Conservation (phyloP, 2,113 vertebrate species). For the Microcebus murinus region DNA sequence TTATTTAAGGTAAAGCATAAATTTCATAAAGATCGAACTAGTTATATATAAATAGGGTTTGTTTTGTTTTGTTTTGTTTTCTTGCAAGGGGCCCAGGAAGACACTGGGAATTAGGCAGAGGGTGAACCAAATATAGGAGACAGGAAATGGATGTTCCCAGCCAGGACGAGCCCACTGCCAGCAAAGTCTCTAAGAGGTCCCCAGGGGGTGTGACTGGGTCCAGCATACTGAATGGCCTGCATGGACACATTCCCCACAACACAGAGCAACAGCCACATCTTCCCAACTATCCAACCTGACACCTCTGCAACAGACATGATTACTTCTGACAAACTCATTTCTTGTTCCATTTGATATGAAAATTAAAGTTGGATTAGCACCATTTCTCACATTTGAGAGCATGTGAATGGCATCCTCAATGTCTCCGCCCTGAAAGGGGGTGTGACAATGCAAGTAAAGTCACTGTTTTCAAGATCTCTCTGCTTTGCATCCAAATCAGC, state of each 20-base stretch:
- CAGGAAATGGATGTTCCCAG: neutral
- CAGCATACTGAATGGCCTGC: constrained; percentile 38
- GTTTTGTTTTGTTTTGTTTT: neutral
- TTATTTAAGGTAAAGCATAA: neutral
- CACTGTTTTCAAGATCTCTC: neutral
- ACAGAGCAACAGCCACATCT: constrained; percentile 25
- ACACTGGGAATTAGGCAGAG: neutral
- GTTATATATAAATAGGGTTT: neutral
- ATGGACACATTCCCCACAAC: neutral
- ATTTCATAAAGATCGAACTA: neutral
- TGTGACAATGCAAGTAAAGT: neutral
- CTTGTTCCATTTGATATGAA: constrained; percentile 75
- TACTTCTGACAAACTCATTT: constrained; percentile 77
- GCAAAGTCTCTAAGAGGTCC: neutral
- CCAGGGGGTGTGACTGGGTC: constrained; percentile 15
- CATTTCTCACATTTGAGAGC: constrained; percentile 34
- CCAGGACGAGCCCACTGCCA: neutral
- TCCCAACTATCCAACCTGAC: constrained; percentile 45
- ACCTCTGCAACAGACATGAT: constrained; percentile 64
- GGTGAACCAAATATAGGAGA: neutral
- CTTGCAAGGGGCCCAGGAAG: neutral
- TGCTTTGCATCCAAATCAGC: neutral
- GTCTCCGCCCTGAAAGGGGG: neutral
- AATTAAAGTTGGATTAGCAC: constrained; percentile 78
- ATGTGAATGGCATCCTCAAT: neutral